phyloP scores from a whole-genome alignment of 2,888 invertebrate species.

The Drosophila emarginata region DNA sequence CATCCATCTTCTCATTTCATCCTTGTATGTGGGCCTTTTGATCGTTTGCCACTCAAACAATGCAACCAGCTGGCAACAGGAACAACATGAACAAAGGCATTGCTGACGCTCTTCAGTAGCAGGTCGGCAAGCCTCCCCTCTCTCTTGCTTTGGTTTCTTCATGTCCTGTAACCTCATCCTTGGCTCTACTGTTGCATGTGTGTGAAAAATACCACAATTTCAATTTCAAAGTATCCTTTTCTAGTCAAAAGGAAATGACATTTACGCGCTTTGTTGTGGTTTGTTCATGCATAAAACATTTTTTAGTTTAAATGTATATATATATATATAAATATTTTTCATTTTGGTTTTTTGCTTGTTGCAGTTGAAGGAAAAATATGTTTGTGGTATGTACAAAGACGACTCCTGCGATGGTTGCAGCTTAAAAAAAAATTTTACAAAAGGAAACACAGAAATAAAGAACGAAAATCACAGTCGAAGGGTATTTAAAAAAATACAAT shows the following conservation, averaged over 20 bases:
- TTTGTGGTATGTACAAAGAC: slow-evolving; percentile 21
- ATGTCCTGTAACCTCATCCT: slow-evolving; percentile 6
- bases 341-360: slow-evolving; percentile 4
- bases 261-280: slow-evolving; percentile 77
- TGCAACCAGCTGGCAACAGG: slow-evolving; percentile 26
- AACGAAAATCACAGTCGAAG: slow-evolving; percentile 23
- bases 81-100: slow-evolving; percentile 33
- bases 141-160: not conserved
- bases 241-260: slow-evolving; percentile 75
- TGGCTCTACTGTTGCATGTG: slow-evolving; percentile 3
- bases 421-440: slow-evolving; percentile 9
- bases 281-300: slow-evolving; percentile 75
- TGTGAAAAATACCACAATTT: slow-evolving; percentile 68
- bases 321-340: slow-evolving; percentile 22
- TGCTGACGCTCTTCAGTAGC: slow-evolving; percentile 27
- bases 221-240: slow-evolving; percentile 77
- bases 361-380: slow-evolving; percentile 36
- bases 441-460: slow-evolving; percentile 7
- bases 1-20: not conserved
- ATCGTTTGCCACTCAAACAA: slow-evolving; percentile 33
- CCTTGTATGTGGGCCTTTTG: slow-evolving; percentile 5
- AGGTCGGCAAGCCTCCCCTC: not conserved
- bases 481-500: slow-evolving; percentile 24
- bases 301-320: slow-evolving; percentile 54
- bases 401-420: slow-evolving; percentile 2